Evolutionary conservation across 1,140 invertebrate species (phyloP).

Genomic region (Pachyrhynchus sulphureomaculatus): DNA sequence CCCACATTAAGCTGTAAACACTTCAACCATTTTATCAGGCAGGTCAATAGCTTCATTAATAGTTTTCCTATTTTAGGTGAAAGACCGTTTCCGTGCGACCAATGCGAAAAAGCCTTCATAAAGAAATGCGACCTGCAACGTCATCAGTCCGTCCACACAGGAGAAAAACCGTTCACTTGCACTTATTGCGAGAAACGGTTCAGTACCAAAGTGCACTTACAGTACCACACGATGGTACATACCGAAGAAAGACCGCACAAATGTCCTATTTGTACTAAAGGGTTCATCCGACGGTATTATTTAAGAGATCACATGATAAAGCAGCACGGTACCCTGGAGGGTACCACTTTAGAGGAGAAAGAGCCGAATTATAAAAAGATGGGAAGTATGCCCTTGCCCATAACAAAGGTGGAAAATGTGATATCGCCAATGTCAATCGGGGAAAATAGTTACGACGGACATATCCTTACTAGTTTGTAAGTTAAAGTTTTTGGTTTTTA

Average conservation of each 20-base stretch:
- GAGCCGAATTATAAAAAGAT: too few species aligned
- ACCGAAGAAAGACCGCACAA: conserved; percentile 42
- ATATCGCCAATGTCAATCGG: too few species aligned
- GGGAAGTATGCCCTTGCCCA: too few species aligned
- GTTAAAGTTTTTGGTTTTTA: too few species aligned
- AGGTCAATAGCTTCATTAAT: too few species aligned
- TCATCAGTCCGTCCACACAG: conserved; percentile 63
- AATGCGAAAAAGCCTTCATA: conserved; percentile 48
- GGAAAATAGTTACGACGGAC: too few species aligned
- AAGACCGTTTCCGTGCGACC: conserved; percentile 36
- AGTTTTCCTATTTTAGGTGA: conserved; percentile 30
- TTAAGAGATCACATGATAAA: conserved; percentile 37
- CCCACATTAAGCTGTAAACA: too few species aligned
- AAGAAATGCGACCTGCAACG: conserved; percentile 42
- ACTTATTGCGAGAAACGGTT: conserved; percentile 70
- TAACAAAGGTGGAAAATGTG: too few species aligned
- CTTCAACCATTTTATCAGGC: too few species aligned
- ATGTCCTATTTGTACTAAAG: conserved; percentile 37
- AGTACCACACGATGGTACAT: conserved; percentile 43
- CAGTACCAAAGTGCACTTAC: conserved; percentile 38
- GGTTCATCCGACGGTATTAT: conserved; percentile 41
- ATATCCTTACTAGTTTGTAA: too few species aligned
- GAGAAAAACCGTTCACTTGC: conserved; percentile 67
- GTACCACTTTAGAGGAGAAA: conserved; percentile 22
- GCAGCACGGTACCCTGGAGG: conserved; percentile 29